These are phyloP conservation scores for Eremobia ochroleuca DNA, from an alignment of 2,888 invertebrate species.

Conservation along the genomic window DNA sequence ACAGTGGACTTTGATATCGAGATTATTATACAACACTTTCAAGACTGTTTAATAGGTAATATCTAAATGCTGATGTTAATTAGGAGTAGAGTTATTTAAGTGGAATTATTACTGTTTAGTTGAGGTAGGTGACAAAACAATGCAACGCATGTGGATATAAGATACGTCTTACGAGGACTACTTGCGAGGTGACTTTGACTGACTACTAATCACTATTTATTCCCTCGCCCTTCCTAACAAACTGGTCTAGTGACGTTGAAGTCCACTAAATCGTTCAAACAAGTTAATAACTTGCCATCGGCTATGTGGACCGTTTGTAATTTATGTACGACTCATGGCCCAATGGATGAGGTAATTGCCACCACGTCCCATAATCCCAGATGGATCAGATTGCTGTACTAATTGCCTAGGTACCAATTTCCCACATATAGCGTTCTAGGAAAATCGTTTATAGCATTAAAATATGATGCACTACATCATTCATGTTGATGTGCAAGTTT, in stretches of 20 bases:
- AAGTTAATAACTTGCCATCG: conserved; percentile 67
- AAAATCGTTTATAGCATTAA: conserved; percentile 43
- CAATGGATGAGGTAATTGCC: conserved; percentile 78
- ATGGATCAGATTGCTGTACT: conserved; percentile 49
- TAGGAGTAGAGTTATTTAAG: background rate
- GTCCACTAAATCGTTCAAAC: conserved; percentile 60
- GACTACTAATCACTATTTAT: conserved; percentile 22
- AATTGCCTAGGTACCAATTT: conserved; percentile 46
- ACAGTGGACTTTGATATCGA: conserved; percentile 78
- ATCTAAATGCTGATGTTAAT: conserved; percentile 11
- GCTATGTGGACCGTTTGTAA: conserved; percentile 70
- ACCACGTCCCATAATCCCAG: conserved; percentile 68
- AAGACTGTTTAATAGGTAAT: conserved; percentile 73
- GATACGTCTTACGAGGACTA: background rate
- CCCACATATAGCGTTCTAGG: conserved; percentile 20
- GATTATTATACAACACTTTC: conserved; percentile 74
- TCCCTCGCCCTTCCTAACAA: conserved; percentile 11
- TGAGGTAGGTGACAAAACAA: background rate
- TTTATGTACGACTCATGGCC: conserved; percentile 77
- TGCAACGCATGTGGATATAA: background rate
- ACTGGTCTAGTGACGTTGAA: conserved; percentile 20
- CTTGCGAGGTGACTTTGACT: background rate
- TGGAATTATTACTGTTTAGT: background rate
- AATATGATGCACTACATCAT: conserved; percentile 70
- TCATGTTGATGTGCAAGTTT: conserved; percentile 62